Percentiles rank a stretch among this genome's conserved stretches.
Evolutionary conservation across 1,140 invertebrate species (phyloP).

Genomic region (Drosophila lini): DNA sequence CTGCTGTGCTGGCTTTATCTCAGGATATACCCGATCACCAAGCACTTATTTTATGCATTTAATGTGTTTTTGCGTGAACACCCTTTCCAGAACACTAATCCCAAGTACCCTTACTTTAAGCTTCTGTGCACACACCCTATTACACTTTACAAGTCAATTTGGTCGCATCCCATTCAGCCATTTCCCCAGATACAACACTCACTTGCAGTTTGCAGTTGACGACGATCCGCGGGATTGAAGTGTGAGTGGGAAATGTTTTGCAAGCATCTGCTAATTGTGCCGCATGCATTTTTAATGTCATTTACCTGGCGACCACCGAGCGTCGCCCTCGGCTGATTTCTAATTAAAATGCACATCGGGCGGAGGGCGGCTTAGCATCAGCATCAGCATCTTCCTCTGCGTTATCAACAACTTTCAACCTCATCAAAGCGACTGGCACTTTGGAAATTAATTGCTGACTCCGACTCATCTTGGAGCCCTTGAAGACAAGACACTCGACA

Average conservation of each 20-base stretch:
- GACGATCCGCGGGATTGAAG: constrained; percentile 5
- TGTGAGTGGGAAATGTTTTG: constrained; percentile 41
- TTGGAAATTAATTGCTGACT: constrained; percentile 74
- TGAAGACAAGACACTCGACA: constrained; percentile 45
- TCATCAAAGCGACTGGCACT: constrained; percentile 63
- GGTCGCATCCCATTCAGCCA: background rate
- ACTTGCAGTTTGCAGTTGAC: background rate
- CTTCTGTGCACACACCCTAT: constrained; percentile 4
- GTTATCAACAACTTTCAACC: constrained; percentile 52
- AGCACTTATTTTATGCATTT: background rate
- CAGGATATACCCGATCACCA: background rate
- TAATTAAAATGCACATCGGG: constrained; percentile 70
- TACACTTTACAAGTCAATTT: constrained; percentile 26
- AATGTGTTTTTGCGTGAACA: constrained; percentile 1
- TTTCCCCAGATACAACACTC: background rate
- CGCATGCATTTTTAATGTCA: constrained; percentile 50
- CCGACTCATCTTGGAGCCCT: constrained; percentile 39
- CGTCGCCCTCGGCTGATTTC: constrained; percentile 41
- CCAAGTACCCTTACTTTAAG: background rate
- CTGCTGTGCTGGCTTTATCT: background rate
- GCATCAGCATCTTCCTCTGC: constrained; percentile 34
- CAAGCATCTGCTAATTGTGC: constrained; percentile 52
- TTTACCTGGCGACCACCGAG: constrained; percentile 33
- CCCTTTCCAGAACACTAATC: background rate
- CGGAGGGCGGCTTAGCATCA: background rate